Evolutionary conservation across 2,797 vertebrate species (phyloP), one percentile per base, ranked within the genome.

Genomic region (Tenualosa thibaudeaui): DNA sequence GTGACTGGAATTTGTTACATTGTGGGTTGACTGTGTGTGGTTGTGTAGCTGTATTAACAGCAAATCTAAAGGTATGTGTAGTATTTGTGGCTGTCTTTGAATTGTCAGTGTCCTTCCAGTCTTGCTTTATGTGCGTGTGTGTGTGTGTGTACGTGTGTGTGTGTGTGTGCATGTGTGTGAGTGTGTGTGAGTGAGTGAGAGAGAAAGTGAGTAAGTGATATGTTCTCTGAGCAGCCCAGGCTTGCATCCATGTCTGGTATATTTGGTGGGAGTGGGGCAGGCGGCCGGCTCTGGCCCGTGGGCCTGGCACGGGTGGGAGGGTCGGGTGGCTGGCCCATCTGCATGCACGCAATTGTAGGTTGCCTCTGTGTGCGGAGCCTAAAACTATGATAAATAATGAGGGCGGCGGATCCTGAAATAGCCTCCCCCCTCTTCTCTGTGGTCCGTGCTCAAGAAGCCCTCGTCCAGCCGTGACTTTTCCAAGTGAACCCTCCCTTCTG

Each of bases 301-400:
- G 87, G 88, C 84, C 88, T 86, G 81, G 85, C 81, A 81, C 60
- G 85, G 87, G 90, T 89, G 86, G 87, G 88, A 89, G 88, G 89
- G 87, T 88, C 85, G 84, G 88, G 84, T 88, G 88, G 84, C 83
- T 71, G 85, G 86, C 83, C 88, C 83, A 86, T 90, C 92, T 92
- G 92, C 87, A 83, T 90, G 88, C 87, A 91, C 93, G 91, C 92
- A 95, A 95, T 95, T 95, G 94, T 89, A 94, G 94, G 95, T 92
- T 95, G 90, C 89, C 86, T 89, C 86, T 88, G 88, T 90, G 93
- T 90, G 90, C 89, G 43, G 89, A 93, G 93, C 93, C 93, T 94
- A 90, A 89, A 87, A 90, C 93, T 92, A 93, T 94, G 95, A 95
- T 95, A 95, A 96, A 96, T 96, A 95, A 96, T 93, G 94, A 95